phyloP scores from a whole-genome alignment of 1,140 invertebrate species.

The Drosophila oshimai region DNA sequence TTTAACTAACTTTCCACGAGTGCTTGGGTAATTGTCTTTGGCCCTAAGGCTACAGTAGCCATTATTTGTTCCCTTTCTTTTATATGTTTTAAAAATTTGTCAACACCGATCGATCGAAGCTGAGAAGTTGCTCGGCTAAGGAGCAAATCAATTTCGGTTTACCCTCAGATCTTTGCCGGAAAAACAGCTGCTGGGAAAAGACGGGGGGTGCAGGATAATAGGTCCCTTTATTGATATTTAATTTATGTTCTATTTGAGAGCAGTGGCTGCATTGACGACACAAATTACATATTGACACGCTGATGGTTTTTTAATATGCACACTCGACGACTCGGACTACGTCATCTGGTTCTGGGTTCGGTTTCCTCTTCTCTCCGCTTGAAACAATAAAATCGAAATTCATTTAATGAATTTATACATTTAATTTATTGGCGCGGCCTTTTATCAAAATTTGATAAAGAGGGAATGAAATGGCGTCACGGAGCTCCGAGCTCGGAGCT shows the following conservation, averaged over 20 bases:
- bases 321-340: conserved; percentile 27
- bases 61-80: conserved; percentile 9
- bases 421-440: conserved; percentile 76
- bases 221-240: conserved; percentile 74
- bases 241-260: conserved; percentile 72
- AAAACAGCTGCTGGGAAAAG: conserved; percentile 4
- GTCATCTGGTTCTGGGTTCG: conserved; percentile 45
- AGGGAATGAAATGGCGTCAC: conserved; percentile 13
- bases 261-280: conserved; percentile 47
- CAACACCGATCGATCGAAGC: conserved; percentile 37
- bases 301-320: conserved; percentile 79
- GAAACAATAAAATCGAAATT: conserved; percentile 76
- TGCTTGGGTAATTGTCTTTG: conserved; percentile 50
- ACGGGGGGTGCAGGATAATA: not conserved
- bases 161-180: conserved; percentile 38
- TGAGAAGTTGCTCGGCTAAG: conserved; percentile 42
- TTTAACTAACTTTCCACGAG: conserved; percentile 64
- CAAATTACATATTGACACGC: conserved; percentile 80
- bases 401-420: conserved; percentile 80
- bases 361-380: conserved; percentile 11
- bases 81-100: conserved; percentile 50
- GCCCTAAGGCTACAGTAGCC: conserved; percentile 50
- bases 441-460: conserved; percentile 79
- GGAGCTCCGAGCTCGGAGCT: conserved; percentile 6
- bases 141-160: conserved; percentile 46